Conservation (phyloP, 2,797 vertebrate genomes). For the Botia almorhae region DNA sequence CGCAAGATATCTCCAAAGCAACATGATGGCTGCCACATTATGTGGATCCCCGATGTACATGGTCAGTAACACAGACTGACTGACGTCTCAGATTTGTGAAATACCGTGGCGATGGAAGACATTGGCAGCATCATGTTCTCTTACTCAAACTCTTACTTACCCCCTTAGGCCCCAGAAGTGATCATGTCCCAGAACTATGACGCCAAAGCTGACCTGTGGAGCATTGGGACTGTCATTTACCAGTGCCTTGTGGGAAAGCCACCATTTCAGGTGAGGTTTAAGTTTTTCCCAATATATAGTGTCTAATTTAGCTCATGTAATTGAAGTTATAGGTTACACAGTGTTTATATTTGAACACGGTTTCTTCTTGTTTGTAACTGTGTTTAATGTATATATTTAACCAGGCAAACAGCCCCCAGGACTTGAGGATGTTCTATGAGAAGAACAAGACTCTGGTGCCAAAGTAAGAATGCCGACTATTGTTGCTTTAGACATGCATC, state of each 20-base stretch:
- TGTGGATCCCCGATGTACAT: conserved; percentile 99
- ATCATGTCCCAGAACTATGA: conserved; percentile 99
- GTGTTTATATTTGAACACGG: background rate
- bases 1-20: conserved; percentile 96
- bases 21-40: conserved; percentile 99
- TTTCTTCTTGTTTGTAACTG: background rate
- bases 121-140: conserved; percentile 13
- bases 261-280: conserved; percentile 88
- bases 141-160: background rate
- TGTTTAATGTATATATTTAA: background rate
- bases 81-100: conserved; percentile 18
- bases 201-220: conserved; percentile 96
- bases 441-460: conserved; percentile 94
- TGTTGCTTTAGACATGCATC: background rate
- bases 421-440: conserved; percentile 96
- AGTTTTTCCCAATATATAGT: background rate
- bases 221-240: conserved; percentile 96
- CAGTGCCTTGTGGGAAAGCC: conserved; percentile 98
- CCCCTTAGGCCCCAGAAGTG: conserved; percentile 90
- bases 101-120: background rate
- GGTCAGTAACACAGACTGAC: conserved; percentile 76
- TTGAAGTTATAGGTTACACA: background rate
- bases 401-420: conserved; percentile 96
- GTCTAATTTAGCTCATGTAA: background rate
- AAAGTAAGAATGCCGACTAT: conserved; percentile 76